Percentiles rank a stretch among this genome's conserved stretches.
phyloP scores from a whole-genome alignment of 2,797 vertebrate genomes.

The Emys orbicularis region DNA sequence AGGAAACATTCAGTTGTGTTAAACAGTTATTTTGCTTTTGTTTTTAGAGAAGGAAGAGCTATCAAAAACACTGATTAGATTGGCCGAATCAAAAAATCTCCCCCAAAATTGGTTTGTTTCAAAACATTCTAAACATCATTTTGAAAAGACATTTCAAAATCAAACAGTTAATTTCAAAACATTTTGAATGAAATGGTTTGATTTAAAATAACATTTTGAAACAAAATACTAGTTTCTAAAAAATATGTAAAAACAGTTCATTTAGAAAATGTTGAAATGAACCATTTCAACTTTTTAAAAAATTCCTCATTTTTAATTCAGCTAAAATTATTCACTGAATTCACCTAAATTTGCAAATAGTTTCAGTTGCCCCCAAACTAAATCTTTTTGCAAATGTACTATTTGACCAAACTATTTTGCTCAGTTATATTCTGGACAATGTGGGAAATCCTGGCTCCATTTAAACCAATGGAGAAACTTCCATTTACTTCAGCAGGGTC shows the following conservation, averaged over 20 bases:
- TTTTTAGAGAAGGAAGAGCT: not conserved
- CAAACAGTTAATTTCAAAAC: not conserved
- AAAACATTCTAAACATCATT: not conserved
- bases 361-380: not conserved
- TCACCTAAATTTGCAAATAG: not conserved
- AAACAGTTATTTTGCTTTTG: not conserved
- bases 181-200: not conserved
- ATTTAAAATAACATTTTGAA: not conserved
- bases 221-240: not conserved
- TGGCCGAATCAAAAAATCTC: not conserved
- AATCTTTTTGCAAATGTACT: not conserved
- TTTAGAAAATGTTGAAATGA: not conserved
- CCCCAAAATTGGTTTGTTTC: not conserved
- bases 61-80: not conserved
- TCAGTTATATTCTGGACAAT: not conserved
- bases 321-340: not conserved
- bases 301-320: not conserved
- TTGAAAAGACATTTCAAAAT: not conserved
- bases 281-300: not conserved
- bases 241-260: not conserved
- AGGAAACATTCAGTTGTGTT: not conserved
- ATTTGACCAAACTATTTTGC: not conserved
- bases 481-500: not conserved
- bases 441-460: not conserved
- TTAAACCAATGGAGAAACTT: not conserved